Percentiles rank a stretch among this genome's conserved stretches.
These are phyloP conservation scores for Prunella fulvescens DNA, from an alignment of 2,113 vertebrate species.

Conservation along the genomic window DNA sequence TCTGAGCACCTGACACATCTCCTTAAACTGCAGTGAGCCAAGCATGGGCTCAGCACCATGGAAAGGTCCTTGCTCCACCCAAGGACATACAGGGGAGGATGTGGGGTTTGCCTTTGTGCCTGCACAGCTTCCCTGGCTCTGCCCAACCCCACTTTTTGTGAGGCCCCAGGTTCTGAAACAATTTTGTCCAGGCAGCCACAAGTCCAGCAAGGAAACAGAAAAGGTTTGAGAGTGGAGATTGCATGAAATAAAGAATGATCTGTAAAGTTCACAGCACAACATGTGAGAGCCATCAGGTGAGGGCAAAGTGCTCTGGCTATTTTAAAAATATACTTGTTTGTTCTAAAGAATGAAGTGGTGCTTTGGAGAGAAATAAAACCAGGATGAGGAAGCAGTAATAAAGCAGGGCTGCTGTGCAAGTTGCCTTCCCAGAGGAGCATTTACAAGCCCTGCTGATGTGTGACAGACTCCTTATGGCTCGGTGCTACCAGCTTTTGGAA, in stretches of 20 bases:
- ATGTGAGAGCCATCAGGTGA: not conserved
- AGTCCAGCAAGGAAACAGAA: not conserved
- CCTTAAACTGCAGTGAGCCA: not conserved
- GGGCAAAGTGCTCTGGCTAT: not conserved
- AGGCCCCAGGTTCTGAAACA: not conserved
- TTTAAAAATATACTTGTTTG: constrained; percentile 12
- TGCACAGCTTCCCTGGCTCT: not conserved
- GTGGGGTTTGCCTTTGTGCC: not conserved
- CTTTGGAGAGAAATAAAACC: constrained; percentile 43
- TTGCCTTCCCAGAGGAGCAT: not conserved
- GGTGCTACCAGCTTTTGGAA: not conserved
- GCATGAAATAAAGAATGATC: not conserved
- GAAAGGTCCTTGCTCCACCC: not conserved
- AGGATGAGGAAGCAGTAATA: not conserved
- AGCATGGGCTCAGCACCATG: rapidly evolving
- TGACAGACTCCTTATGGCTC: not conserved
- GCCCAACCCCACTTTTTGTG: not conserved
- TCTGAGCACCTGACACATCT: not conserved
- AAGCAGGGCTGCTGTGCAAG: not conserved
- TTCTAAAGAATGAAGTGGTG: constrained; percentile 19
- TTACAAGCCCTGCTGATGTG: not conserved
- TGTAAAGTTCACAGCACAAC: not conserved
- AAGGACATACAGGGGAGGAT: rapidly evolving
- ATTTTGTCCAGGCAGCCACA: not conserved
- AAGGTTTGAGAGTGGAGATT: not conserved